Percentiles rank a stretch among this genome's conserved stretches.
These are phyloP conservation scores for Pyrocephalus nanus DNA, from an alignment of 2,797 vertebrate genomes.

Conservation along the genomic window DNA sequence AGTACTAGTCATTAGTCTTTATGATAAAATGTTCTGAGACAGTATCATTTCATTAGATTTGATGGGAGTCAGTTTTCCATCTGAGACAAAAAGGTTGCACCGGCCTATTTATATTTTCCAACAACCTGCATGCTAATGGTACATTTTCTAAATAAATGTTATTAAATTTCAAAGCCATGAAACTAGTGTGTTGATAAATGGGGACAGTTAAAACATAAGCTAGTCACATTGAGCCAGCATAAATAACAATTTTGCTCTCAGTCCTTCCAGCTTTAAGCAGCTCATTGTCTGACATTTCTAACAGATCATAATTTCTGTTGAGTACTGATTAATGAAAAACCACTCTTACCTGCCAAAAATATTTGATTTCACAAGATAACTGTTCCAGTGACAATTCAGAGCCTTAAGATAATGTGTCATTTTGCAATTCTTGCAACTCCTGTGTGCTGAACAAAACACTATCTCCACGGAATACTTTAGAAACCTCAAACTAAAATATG, in stretches of 20 bases:
- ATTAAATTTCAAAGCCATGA: not conserved
- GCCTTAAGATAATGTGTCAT: not conserved
- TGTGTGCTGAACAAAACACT: not conserved
- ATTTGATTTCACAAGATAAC: slow-evolving; percentile 3
- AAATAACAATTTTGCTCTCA: not conserved
- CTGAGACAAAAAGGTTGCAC: not conserved
- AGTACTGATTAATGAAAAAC: not conserved
- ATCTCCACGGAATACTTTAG: not conserved
- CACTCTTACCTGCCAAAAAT: not conserved
- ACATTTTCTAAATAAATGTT: not conserved
- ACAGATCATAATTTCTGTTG: not conserved
- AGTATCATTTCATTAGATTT: not conserved
- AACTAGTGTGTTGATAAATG: not conserved
- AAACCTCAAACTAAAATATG: not conserved
- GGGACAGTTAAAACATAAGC: not conserved
- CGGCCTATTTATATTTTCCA: not conserved
- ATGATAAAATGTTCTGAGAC: not conserved
- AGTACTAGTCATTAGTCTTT: not conserved
- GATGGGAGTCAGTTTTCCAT: not conserved
- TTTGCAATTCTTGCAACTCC: not conserved
- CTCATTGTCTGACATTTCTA: not conserved
- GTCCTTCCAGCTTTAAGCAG: not conserved
- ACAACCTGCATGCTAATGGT: not conserved
- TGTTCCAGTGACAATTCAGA: not conserved
- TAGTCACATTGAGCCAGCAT: not conserved